Evolutionary conservation across 2,797 vertebrate genomes (phyloP), one percentile per base, ranked within the genome.

Genomic region (Ispidina lecontei): DNA sequence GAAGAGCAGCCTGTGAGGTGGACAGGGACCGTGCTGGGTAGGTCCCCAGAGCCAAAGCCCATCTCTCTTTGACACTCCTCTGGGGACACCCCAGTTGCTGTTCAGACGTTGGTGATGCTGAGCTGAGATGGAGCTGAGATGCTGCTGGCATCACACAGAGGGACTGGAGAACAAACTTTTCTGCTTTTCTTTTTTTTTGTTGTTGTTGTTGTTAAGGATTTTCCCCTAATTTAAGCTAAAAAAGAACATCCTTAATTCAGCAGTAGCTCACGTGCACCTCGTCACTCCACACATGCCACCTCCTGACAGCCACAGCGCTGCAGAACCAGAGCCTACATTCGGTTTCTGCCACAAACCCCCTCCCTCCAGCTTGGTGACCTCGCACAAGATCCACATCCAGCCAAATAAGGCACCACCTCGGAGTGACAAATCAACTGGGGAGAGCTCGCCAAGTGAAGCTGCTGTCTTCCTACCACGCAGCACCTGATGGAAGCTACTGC

Each of bases 401-500:
- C 47, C 77, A 6, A 37, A 9, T 2, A 8, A 28, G 91, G 88
- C 3, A 8, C 35, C 93, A 59, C 70, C 86, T 67, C 68, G 8
- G 70, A 4, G 22, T 20, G 91, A 63, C 14, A 70, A 76, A 84
- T 52, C 54, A 79, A 64, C 21, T 3, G 1, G 28, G 72, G 70
- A 63, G 37, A 59, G 31, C 3, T 63, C 20, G 74, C 86, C 93
- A 46, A 14, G 84, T n/a, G 14, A 31, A 25, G 84, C 2, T 55
- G 21, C 89, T 91, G 94, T 0, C 43, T 46, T 63, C 84, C 88
- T 10, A 22, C 71, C 95, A 82, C 33, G 41, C 95, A 95, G 91
- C 88, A 76, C 94, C 95, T 62, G 84, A 84, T 56, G 68, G n/a
- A 19, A 90, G 81, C 33, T 56, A 29, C 81, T 68, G 89, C 89